A percentile compares a stretch with the other conserved stretches of the same genome.
phyloP scores from a whole-genome alignment of 2,113 vertebrate species.

The Antigone vipio region DNA sequence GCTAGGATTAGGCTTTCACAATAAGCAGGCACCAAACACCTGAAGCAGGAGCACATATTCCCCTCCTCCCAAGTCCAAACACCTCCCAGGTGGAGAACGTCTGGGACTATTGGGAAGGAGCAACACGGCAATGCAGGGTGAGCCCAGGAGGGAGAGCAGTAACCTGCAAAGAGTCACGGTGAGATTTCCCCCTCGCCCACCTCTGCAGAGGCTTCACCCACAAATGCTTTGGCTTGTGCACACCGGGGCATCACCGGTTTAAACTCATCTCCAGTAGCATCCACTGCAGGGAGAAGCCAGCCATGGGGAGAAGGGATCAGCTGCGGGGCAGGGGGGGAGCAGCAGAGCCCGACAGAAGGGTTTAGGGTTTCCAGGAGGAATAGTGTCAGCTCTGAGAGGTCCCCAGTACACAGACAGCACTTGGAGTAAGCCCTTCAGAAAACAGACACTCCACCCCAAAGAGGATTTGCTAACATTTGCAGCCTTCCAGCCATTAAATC shows the following conservation, averaged over 20 bases:
- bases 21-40: background rate
- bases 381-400: rapidly evolving
- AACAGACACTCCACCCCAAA: background rate
- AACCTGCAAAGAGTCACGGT: rapidly evolving
- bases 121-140: rapidly evolving
- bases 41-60: background rate
- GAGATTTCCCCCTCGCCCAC: background rate
- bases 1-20: background rate
- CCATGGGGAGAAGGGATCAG: background rate
- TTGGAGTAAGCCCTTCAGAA: background rate
- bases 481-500: background rate
- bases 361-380: background rate
- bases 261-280: no score
- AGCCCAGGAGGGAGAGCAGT: background rate
- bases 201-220: background rate
- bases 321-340: background rate
- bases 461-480: background rate
- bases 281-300: background rate
- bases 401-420: rapidly evolving
- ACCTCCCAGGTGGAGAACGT: background rate
- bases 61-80: background rate
- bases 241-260: rapidly evolving
- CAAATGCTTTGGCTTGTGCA: rapidly evolving
- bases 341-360: background rate
- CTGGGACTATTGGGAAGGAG: background rate